A percentile compares a stretch with the other conserved stretches of the same genome.
Conservation (phyloP, 2,888 invertebrate genomes). For the Vannuccia rotundouncinata region DNA sequence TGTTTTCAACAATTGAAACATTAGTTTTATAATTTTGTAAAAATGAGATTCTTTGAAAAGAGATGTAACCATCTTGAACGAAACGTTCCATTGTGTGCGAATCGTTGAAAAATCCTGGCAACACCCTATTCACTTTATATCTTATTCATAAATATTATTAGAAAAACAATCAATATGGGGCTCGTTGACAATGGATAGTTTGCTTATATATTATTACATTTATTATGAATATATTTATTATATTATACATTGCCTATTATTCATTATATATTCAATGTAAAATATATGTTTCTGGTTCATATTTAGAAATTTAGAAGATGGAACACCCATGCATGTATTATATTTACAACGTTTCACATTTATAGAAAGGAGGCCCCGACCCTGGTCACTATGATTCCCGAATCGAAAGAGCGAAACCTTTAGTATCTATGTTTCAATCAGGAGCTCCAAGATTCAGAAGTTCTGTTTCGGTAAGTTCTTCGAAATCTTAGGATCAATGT, state of each 20-base stretch:
- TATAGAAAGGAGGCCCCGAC: conserved; percentile 9
- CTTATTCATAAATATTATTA: too few species aligned
- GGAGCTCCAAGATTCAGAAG: background rate
- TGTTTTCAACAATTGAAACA: too few species aligned
- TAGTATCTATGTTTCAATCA: background rate
- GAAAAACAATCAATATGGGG: too few species aligned
- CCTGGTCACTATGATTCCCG: background rate
- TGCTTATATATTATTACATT: background rate
- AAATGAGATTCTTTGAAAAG: too few species aligned
- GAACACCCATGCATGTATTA: background rate
- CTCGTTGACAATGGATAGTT: too few species aligned
- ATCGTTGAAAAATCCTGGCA: too few species aligned
- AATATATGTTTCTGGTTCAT: background rate
- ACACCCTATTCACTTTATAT: too few species aligned
- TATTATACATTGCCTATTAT: background rate
- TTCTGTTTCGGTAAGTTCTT: conserved; percentile 1
- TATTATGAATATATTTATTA: background rate
- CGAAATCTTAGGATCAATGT: too few species aligned
- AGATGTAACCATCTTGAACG: too few species aligned
- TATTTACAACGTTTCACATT: background rate
- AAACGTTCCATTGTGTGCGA: too few species aligned
- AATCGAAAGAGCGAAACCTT: background rate
- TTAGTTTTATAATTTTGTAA: too few species aligned
- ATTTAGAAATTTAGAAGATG: background rate
- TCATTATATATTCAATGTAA: background rate